These are phyloP conservation scores for Falco columbarius DNA, from an alignment of 2,797 vertebrate species.

Conservation along the genomic window DNA sequence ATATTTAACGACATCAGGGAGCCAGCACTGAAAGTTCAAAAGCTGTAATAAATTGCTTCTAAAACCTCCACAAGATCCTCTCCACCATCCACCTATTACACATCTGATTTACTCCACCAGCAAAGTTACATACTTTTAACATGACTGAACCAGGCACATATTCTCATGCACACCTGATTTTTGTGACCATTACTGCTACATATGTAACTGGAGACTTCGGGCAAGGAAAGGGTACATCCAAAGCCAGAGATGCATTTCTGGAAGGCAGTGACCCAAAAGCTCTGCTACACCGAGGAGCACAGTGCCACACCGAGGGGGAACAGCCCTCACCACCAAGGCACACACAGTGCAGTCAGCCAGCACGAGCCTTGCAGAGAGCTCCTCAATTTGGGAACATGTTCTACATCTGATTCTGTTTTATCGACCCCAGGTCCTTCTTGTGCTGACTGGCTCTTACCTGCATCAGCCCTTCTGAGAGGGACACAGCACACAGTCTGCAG, in stretches of 20 bases:
- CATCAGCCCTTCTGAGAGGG: not conserved
- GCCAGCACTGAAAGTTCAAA: not conserved
- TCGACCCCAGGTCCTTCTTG: not conserved
- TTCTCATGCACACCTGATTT: not conserved
- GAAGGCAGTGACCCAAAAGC: not conserved
- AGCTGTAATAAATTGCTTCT: not conserved
- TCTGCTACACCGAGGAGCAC: fast-evolving
- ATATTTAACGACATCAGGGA: not conserved
- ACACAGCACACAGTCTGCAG: fast-evolving
- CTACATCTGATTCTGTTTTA: not conserved
- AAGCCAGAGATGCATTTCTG: not conserved
- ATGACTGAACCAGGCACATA: not conserved
- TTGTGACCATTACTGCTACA: too few relatives aligned
- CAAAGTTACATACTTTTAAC: not conserved
- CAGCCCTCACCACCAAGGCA: not conserved
- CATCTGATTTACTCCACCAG: not conserved
- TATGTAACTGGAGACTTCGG: not conserved
- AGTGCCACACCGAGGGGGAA: not conserved
- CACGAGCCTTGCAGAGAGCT: not conserved
- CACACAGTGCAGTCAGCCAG: fast-evolving
- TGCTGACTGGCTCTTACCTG: fast-evolving
- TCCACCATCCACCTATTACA: not conserved
- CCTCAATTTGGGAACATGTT: fast-evolving
- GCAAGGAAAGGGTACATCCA: not conserved
- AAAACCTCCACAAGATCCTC: not conserved